Evolutionary conservation across 2,797 vertebrate genomes (phyloP), one percentile per base, ranked within the genome.

Genomic region (Ctenopoma kingsleyae): DNA sequence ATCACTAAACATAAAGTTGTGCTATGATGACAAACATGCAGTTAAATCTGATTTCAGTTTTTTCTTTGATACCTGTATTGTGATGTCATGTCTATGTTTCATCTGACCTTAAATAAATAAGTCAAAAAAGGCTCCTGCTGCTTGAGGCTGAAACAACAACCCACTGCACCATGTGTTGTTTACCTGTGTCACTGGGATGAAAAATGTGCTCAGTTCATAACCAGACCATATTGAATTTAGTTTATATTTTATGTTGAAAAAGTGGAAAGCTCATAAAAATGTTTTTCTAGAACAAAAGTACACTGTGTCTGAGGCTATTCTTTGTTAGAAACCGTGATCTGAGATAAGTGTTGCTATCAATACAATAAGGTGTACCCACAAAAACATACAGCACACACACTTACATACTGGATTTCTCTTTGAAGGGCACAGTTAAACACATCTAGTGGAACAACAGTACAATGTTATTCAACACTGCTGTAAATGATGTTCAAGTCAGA

Each of bases 321-420:
- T 63, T 23, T 70, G 61, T 65, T 57, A 10, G 19, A 57, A 47
- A 53, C 60, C 75, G 43, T 58, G 71, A 81, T 81, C 58, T 43
- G 43, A 78, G 87, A 86, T 86, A 67, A 62, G 43, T 55, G 63
- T 46, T 72, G 66, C 73, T 84, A 71, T 89, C 67, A 75, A 41
- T 62, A 47, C 23, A 62, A 84, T 83, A 87, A 64, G 19, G 50
- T 43, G 23, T 19, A n/a, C 17, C 2, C 53, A 52, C 15, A 13
- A 23, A 48, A 32, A 48, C 43, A 65, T 8, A 50, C 15, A 46
- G 4, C 30, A 41, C 19, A 22, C 30, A 40, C 30, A 49, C 9
- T 16, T 40, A n/a, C 25, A 46, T 17, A 27, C n/a, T 36, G 56
- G 78, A 55, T 58, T 73, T 36, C 40, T 8, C 17, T 8, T 30